phyloP scores from a whole-genome alignment of 2,797 vertebrate species.

The Nyctibius grandis region DNA sequence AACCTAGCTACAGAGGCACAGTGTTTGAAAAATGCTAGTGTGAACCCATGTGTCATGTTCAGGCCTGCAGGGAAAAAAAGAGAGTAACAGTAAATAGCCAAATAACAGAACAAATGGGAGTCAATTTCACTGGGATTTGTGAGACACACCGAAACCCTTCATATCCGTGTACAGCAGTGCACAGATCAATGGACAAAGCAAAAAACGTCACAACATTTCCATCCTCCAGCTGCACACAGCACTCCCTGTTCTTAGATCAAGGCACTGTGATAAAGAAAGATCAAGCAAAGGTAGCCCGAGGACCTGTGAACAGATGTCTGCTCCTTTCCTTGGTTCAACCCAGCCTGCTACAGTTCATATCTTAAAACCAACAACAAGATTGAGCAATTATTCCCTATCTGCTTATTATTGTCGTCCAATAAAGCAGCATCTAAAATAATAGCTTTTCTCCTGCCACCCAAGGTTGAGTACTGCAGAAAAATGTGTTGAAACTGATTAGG shows the following conservation, averaged over 20 bases:
- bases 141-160: background rate
- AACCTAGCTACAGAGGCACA: conserved; percentile 11
- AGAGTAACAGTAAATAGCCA: background rate
- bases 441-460: background rate
- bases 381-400: background rate
- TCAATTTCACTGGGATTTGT: background rate
- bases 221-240: conserved; percentile 15
- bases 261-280: background rate
- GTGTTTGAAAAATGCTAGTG: background rate
- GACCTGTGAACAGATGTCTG: conserved; percentile 33
- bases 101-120: conserved; percentile 23
- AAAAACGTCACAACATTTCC: background rate
- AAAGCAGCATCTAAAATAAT: conserved; percentile 21
- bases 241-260: background rate
- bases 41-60: background rate
- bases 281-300: background rate
- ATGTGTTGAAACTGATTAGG: background rate
- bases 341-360: background rate
- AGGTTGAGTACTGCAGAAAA: conserved; percentile 26
- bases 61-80: background rate
- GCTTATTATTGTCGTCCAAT: background rate
- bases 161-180: background rate
- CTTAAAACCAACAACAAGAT: conserved; percentile 20
- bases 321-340: conserved; percentile 19
- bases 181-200: conserved; percentile 34